These are phyloP conservation scores for Psilanteris sp. DNA, from an alignment of 1,140 invertebrate species.

Conservation along the genomic window DNA sequence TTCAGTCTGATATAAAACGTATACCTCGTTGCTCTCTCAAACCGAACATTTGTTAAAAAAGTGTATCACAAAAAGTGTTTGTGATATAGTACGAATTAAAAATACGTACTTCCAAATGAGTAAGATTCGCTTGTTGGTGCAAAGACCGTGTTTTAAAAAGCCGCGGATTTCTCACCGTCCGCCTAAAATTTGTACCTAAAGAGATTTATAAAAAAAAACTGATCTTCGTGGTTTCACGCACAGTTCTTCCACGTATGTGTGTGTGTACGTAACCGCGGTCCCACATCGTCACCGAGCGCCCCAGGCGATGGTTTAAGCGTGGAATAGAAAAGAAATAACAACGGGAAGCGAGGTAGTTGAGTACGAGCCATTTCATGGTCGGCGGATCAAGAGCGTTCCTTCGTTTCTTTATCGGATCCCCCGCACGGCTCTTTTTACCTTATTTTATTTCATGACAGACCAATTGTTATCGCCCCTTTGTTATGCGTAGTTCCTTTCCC, in stretches of 20 bases:
- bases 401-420: slow-evolving; percentile 36
- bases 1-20: no score
- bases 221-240: slow-evolving; percentile 29
- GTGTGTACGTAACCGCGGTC: slow-evolving; percentile 8
- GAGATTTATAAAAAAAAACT: slow-evolving; percentile 58
- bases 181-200: no score
- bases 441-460: slow-evolving; percentile 20
- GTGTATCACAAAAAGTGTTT: no score
- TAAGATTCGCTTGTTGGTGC: no score
- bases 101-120: no score
- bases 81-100: no score
- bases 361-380: slow-evolving; percentile 60
- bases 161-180: no score
- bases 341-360: slow-evolving; percentile 40
- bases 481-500: slow-evolving; percentile 15
- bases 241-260: not conserved
- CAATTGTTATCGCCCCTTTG: slow-evolving; percentile 46
- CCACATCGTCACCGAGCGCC: slow-evolving; percentile 15
- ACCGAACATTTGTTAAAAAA: no score
- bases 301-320: slow-evolving; percentile 49
- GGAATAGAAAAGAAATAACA: slow-evolving; percentile 61
- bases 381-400: slow-evolving; percentile 60
- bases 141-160: no score
- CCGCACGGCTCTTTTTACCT: not conserved
- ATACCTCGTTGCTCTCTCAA: no score